Conservation (phyloP, 2,797 vertebrate genomes). For the Phyllotis vaccarum region DNA sequence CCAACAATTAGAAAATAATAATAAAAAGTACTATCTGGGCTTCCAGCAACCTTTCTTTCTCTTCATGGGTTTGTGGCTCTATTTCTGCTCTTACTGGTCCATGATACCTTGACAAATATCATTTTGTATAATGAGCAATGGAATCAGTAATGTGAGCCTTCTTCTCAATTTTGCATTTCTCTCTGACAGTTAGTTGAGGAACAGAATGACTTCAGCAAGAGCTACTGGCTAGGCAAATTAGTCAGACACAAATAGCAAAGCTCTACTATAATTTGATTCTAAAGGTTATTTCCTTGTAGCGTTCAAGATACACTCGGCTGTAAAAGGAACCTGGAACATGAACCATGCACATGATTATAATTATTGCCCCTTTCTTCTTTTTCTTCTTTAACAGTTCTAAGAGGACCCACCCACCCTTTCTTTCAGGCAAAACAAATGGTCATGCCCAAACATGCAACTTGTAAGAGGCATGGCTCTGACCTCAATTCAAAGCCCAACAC, state of each 20-base stretch:
- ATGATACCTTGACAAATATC: neutral
- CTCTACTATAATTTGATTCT: constrained; percentile 69
- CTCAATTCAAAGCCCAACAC: constrained; percentile 6
- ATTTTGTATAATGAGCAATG: constrained; percentile 37
- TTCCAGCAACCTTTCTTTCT: neutral
- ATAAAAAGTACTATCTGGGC: neutral
- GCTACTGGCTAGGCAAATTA: constrained; percentile 75
- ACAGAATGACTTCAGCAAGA: constrained; percentile 26
- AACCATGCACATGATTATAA: neutral
- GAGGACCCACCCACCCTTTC: neutral
- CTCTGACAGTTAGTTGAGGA: constrained; percentile 45
- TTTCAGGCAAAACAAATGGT: neutral
- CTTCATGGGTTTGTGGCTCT: neutral
- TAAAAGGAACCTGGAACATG: neutral
- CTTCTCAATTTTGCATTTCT: constrained; percentile 18
- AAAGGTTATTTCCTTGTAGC: constrained; percentile 70
- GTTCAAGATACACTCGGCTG: neutral
- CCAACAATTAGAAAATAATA: neutral
- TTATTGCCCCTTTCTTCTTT: neutral
- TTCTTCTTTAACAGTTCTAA: neutral
- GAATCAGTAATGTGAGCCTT: constrained; percentile 41
- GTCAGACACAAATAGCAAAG: constrained; percentile 71
- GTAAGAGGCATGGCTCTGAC: neutral
- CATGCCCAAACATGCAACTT: rapidly evolving
- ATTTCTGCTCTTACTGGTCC: neutral